Percentiles rank a stretch among this genome's conserved stretches.
phyloP scores from a whole-genome alignment of 2,113 vertebrate genomes.

The Corydoras sp. region DNA sequence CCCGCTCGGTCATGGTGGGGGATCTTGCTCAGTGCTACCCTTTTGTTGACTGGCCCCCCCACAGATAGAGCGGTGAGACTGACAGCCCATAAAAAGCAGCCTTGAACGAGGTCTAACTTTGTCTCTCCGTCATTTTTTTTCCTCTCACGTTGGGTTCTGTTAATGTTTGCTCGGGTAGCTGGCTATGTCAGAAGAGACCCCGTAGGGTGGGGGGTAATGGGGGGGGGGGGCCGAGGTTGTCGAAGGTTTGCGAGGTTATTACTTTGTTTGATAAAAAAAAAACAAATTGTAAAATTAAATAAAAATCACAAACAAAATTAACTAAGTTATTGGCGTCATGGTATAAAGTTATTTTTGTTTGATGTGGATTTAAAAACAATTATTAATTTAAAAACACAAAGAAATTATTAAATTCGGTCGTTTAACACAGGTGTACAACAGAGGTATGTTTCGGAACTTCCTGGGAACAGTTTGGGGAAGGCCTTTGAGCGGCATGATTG shows the following conservation, averaged over 20 bases:
- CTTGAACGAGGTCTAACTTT: background rate
- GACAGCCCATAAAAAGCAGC: conserved; percentile 61
- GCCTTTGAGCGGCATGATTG: too few relatives aligned
- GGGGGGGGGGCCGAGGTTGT: background rate
- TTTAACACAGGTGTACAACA: too few relatives aligned
- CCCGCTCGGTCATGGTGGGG: conserved; percentile 52
- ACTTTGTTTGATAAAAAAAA: too few relatives aligned
- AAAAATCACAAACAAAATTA: too few relatives aligned
- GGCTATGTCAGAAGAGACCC: background rate
- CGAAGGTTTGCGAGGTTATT: background rate
- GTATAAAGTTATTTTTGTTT: too few relatives aligned
- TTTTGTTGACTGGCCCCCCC: conserved; percentile 68
- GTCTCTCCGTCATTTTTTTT: background rate
- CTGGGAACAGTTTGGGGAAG: too few relatives aligned
- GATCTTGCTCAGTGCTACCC: conserved; percentile 69
- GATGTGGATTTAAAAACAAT: too few relatives aligned
- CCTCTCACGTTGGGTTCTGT: background rate
- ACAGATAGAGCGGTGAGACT: conserved; percentile 62
- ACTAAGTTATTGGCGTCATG: too few relatives aligned
- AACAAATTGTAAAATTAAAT: too few relatives aligned
- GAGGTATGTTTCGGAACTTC: too few relatives aligned
- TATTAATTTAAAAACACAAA: too few relatives aligned
- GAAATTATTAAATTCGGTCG: too few relatives aligned
- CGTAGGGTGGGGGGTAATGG: background rate
- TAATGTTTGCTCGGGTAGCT: conserved; percentile 11